Evolutionary conservation across 2,888 invertebrate species (phyloP).

Genomic region (Leptura quadrifasciata): DNA sequence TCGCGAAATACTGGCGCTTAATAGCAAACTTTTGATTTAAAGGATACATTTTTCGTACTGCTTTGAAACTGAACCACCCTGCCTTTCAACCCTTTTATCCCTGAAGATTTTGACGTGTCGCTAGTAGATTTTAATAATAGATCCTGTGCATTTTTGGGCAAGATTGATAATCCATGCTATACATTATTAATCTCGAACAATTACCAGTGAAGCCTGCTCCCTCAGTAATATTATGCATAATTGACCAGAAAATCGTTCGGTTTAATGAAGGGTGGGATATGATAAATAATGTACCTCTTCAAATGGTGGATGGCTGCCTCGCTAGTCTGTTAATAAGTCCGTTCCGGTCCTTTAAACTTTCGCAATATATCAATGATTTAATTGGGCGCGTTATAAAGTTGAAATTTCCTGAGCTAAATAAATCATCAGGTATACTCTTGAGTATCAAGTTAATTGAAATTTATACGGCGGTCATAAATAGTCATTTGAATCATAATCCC

Average conservation of each 20-base stretch:
- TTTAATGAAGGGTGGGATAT: conserved; percentile 4
- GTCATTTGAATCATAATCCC: background rate
- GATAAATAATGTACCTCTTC: conserved; percentile 4
- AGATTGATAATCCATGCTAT: background rate
- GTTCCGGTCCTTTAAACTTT: conserved; percentile 11
- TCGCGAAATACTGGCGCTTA: too few species aligned
- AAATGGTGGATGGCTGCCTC: background rate
- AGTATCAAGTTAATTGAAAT: conserved; percentile 10
- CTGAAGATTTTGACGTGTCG: background rate
- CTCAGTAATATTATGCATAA: background rate
- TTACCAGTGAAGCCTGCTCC: background rate
- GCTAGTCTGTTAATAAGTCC: conserved; percentile 3
- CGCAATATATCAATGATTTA: conserved; percentile 24
- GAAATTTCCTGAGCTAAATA: conserved; percentile 2
- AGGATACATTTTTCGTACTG: too few species aligned
- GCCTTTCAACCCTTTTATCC: background rate
- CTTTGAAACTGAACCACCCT: background rate
- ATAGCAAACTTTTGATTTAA: too few species aligned
- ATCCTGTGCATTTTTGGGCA: background rate
- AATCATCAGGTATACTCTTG: conserved; percentile 1
- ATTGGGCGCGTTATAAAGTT: conserved; percentile 17
- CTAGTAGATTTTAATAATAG: too few species aligned
- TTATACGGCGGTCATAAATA: conserved; percentile 2
- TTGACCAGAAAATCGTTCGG: background rate
- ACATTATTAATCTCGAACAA: background rate